A percentile compares a stretch with the other conserved stretches of the same genome.
Conservation (phyloP, 2,797 vertebrate species). For the Sciaenops ocellatus region DNA sequence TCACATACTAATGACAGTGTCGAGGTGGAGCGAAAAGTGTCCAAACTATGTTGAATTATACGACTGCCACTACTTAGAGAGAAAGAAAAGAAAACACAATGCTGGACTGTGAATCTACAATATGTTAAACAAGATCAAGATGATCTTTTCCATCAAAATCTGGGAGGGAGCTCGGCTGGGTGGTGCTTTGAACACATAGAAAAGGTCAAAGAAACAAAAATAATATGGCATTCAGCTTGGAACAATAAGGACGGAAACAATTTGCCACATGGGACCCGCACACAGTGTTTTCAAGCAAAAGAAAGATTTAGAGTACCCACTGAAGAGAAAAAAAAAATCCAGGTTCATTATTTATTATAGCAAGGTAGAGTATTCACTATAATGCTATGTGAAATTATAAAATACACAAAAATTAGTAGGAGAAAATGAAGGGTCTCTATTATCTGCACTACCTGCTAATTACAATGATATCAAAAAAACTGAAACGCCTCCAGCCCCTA, state of each 20-base stretch:
- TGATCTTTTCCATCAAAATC: conserved; percentile 17
- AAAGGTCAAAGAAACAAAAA: conserved; percentile 68
- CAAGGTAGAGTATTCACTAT: background rate
- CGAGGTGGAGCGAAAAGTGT: conserved; percentile 4
- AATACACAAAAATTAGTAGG: conserved; percentile 24
- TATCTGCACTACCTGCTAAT: conserved; percentile 51
- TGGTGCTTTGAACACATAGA: conserved; percentile 31
- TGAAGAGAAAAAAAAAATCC: background rate
- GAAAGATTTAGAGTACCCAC: conserved; percentile 9
- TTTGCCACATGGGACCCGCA: conserved; percentile 44
- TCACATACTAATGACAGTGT: conserved; percentile 21
- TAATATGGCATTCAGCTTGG: conserved; percentile 37
- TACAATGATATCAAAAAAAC: conserved; percentile 50
- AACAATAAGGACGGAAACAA: conserved; percentile 65
- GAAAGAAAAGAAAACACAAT: background rate
- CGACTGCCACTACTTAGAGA: background rate
- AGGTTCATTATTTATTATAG: background rate
- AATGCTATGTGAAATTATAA: conserved; percentile 29
- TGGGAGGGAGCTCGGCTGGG: conserved; percentile 33
- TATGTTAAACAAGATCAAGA: background rate
- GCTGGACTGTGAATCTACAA: background rate
- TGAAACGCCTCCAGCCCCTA: conserved; percentile 45
- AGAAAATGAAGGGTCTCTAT: conserved; percentile 52
- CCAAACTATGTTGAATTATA: background rate
- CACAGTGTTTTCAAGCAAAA: conserved; percentile 20